Conservation (phyloP, 2,888 invertebrate genomes). For the Parnassius apollo region DNA sequence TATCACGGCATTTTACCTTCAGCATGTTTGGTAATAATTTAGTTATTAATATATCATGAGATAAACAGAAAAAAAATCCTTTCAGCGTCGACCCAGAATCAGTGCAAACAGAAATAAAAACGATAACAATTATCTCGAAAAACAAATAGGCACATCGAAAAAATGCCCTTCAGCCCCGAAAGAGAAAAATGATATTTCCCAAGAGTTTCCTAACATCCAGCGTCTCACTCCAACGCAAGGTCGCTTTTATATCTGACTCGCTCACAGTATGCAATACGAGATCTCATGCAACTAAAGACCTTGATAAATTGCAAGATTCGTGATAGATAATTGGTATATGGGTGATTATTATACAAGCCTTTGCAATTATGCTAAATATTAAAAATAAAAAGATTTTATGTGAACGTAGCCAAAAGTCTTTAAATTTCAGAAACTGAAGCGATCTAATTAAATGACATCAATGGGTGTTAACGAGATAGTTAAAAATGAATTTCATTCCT, state of each 20-base stretch:
- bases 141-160: constrained; percentile 58
- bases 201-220: constrained; percentile 73
- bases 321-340: constrained; percentile 78
- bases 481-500: constrained; percentile 14
- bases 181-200: constrained; percentile 78
- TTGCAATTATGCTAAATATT: constrained; percentile 47
- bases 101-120: constrained; percentile 51
- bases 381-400: constrained; percentile 15
- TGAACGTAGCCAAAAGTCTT: background rate
- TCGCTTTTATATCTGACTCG: constrained; percentile 54
- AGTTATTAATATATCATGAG: constrained; percentile 1
- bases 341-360: constrained; percentile 67
- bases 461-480: constrained; percentile 3
- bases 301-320: constrained; percentile 80
- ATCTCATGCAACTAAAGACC: constrained; percentile 78
- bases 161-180: constrained; percentile 75
- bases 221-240: constrained; percentile 69
- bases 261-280: constrained; percentile 74
- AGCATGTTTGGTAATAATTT: background rate
- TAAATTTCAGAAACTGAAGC: background rate
- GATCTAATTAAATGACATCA: constrained; percentile 15
- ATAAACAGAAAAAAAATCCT: constrained; percentile 40
- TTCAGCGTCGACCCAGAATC: constrained; percentile 63
- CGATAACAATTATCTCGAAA: constrained; percentile 49
- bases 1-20: background rate